Evolutionary conservation across 2,888 invertebrate species (phyloP), one percentile per base, ranked within the genome.

Genomic region (Mystacides longicornis): DNA sequence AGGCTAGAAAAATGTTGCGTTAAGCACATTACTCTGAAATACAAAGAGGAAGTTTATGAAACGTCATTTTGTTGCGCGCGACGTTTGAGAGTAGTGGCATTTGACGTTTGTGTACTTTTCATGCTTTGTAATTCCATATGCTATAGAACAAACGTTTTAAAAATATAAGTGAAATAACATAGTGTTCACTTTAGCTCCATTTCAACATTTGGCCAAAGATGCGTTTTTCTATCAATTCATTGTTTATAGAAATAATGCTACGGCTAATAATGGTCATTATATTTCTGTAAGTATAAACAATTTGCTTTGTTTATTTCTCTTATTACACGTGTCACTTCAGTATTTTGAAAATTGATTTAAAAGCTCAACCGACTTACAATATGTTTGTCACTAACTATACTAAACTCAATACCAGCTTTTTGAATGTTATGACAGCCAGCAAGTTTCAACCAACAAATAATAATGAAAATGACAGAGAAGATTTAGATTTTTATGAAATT

Each of bases 241-340:
- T 50, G 31, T 27, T 20, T 14, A 21, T 50, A 27, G 54, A 54
- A 37, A 16, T 50, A 11, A 14, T 54, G 23, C 22, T 54, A 33
- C 21, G 54, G 14, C 5, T 46, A 5, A 14, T 27, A 19, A 54
- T 54, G 54, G 43, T 20, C 2, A n/a, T 54, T 23, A 21, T 54
- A 14, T 54, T 54, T 43, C 31, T 54, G 54, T 54, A 33, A 54
- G 54, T 54, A 19, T 43, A 5, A 43, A 16, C 37, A 14, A 37
- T 16, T 3, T n/a, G 16, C 20, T 20, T 45, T 45, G 45, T 45
- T 45, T 45, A 37, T 37, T 37, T 37, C n/a, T n/a, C n/a, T 7
- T 14, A 14, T 37, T 14, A 37, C 37, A 37, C 37, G 37, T 37
- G 37, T 37, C 37, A 37, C 37, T n/a, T 7, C 16, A n/a, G n/a